Conservation (phyloP, 2,888 invertebrate species). For the Dasysyrphus tricinctus region DNA sequence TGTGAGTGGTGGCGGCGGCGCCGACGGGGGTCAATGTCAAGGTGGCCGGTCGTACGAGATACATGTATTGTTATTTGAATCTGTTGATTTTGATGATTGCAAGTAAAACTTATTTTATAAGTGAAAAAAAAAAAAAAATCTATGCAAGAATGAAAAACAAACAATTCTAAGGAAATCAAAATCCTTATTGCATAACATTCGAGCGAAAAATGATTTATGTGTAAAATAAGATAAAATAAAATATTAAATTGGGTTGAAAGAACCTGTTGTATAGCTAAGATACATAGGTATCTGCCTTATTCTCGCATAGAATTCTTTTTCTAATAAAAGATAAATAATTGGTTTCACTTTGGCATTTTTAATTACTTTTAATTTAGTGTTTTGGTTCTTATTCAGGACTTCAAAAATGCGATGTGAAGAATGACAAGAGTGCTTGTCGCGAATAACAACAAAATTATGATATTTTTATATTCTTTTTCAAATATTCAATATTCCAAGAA, state of each 20-base stretch:
- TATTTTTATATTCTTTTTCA: too few relatives aligned
- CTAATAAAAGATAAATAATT: too few relatives aligned
- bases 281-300: too few relatives aligned
- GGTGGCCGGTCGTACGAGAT: constrained; percentile 33
- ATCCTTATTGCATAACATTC: neutral
- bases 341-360: too few relatives aligned
- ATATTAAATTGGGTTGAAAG: too few relatives aligned
- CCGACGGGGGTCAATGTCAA: constrained; percentile 59
- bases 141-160: neutral
- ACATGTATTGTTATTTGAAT: constrained; percentile 14
- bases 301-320: too few relatives aligned
- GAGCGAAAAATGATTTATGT: neutral
- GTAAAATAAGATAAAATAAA: neutral
- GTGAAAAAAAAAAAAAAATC: neutral
- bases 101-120: neutral
- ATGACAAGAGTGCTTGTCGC: too few relatives aligned
- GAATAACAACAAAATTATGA: too few relatives aligned
- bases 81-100: neutral
- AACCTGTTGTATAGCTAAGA: neutral
- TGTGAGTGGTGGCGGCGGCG: neutral
- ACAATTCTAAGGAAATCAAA: neutral
- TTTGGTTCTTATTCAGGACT: too few relatives aligned
- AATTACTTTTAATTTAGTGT: too few relatives aligned
- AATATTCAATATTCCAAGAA: too few relatives aligned
- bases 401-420: too few relatives aligned